Evolutionary conservation across 1,140 invertebrate species (phyloP).

Genomic region (Sycophila sp.): DNA sequence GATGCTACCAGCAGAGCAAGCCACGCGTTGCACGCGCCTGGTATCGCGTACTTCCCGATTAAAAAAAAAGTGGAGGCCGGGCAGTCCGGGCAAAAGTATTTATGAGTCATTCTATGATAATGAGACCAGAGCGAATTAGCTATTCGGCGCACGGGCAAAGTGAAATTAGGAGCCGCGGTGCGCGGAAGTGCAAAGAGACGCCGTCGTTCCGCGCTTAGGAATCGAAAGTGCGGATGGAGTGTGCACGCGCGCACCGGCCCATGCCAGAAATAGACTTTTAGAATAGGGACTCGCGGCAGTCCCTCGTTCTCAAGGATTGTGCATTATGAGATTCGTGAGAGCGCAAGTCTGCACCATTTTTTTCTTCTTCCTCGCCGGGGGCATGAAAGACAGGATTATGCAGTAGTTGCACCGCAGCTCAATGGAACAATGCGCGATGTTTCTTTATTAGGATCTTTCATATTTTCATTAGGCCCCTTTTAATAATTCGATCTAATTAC

Average conservation of each 20-base stretch:
- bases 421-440: no score
- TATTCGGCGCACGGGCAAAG: not conserved
- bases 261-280: not conserved
- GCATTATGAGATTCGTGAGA: slow-evolving; percentile 38
- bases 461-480: no score
- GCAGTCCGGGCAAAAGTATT: not conserved
- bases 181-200: slow-evolving; percentile 6
- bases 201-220: not conserved
- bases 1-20: no score
- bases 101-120: slow-evolving; percentile 21
- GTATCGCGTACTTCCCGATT: no score
- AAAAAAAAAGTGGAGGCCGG: not conserved
- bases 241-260: not conserved
- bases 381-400: no score
- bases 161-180: slow-evolving; percentile 2
- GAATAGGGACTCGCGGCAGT: not conserved
- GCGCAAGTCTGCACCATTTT: not conserved
- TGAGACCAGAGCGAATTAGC: not conserved
- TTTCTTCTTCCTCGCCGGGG: no score
- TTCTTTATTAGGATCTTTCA: no score
- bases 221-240: slow-evolving; percentile 29
- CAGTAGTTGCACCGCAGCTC: no score
- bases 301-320: slow-evolving; percentile 36
- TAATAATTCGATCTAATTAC: no score
- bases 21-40: not conserved